Evolutionary conservation across 2,113 vertebrate species (phyloP).

Genomic region (Pachyramphus minor): DNA sequence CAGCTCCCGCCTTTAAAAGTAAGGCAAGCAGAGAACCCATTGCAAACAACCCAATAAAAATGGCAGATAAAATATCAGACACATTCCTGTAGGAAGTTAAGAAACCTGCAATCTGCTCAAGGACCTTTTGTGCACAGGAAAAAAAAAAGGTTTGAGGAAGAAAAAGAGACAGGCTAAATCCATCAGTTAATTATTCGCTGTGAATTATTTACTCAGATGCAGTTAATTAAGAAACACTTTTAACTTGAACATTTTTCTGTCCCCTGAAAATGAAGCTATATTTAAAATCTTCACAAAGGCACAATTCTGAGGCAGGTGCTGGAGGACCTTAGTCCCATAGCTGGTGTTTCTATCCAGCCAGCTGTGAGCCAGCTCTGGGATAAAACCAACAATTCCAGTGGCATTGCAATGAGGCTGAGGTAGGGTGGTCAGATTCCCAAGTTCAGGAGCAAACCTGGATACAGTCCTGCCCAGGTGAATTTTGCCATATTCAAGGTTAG

Average conservation of each 20-base stretch:
- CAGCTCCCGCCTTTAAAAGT: neutral
- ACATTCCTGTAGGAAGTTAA: constrained; percentile 14
- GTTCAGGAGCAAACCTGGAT: neutral
- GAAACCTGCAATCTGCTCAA: constrained; percentile 44
- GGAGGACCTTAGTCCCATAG: neutral
- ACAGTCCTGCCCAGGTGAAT: neutral
- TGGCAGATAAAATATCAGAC: constrained; percentile 20
- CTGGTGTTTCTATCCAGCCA: neutral
- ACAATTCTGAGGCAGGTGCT: neutral
- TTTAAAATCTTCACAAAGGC: neutral
- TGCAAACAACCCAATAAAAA: constrained; percentile 45
- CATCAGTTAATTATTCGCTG: constrained; percentile 33
- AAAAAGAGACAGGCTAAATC: neutral
- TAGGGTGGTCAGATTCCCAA: neutral
- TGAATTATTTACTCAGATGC: constrained; percentile 55
- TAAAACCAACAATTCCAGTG: neutral
- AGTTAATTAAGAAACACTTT: constrained; percentile 53
- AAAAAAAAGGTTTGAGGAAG: neutral
- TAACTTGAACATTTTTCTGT: neutral
- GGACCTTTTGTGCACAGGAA: neutral
- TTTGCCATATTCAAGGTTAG: neutral
- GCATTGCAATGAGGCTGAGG: neutral
- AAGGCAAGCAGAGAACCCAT: neutral
- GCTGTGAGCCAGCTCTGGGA: neutral
- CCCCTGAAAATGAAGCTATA: neutral